A percentile compares a stretch with the other conserved stretches of the same genome.
Evolutionary conservation across 2,113 vertebrate genomes (phyloP).

Genomic region (Chaetura pelagica): DNA sequence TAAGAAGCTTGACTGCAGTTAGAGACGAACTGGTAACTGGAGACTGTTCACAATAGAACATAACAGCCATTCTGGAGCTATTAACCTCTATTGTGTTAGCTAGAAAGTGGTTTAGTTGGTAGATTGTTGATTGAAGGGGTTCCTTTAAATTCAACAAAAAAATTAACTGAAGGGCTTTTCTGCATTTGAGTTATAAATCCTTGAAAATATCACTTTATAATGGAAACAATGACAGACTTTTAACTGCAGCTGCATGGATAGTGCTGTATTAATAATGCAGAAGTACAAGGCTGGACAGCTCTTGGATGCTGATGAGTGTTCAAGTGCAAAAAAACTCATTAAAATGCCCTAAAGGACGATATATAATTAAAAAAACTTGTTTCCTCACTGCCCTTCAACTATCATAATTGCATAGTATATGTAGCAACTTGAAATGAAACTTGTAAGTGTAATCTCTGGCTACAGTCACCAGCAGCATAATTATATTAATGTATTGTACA

Average conservation of each 20-base stretch:
- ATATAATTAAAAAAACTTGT: neutral
- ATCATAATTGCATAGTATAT: neutral
- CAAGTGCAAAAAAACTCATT: constrained; percentile 57
- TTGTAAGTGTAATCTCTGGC: neutral
- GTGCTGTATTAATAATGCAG: constrained; percentile 11
- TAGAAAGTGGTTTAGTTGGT: neutral
- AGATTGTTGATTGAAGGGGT: neutral
- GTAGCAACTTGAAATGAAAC: constrained; percentile 1
- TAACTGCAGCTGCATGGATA: neutral
- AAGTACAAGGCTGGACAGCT: constrained; percentile 32
- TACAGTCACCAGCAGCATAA: neutral
- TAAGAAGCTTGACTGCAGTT: neutral
- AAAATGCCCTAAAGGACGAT: constrained; percentile 53
- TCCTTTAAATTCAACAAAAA: constrained; percentile 39
- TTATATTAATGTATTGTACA: neutral
- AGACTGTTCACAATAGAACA: neutral
- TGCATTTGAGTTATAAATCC: constrained; percentile 1
- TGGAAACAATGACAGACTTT: constrained; percentile 9
- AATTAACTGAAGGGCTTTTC: neutral
- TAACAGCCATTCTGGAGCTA: neutral
- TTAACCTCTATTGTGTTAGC: constrained; percentile 27
- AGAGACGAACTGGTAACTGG: neutral
- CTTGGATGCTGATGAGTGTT: neutral
- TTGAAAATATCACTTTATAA: constrained; percentile 17
- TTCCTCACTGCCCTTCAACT: constrained; percentile 21